A percentile compares a stretch with the other conserved stretches of the same genome.
Evolutionary conservation across 2,797 vertebrate species (phyloP).

Genomic region (Ficedula albicollis): DNA sequence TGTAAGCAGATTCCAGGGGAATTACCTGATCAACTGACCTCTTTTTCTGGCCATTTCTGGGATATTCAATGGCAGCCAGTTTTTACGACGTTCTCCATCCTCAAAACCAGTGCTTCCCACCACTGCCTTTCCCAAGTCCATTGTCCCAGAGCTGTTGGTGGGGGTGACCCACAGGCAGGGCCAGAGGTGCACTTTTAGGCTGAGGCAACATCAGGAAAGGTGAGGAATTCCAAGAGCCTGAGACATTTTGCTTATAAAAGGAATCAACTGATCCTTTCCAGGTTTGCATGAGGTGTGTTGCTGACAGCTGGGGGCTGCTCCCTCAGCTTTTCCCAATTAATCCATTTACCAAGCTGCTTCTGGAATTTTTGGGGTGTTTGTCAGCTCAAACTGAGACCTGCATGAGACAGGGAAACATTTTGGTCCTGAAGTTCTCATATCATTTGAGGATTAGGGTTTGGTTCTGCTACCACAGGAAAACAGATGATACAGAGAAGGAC

Average conservation of each 20-base stretch:
- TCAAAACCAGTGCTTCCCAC: background rate
- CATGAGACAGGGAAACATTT: background rate
- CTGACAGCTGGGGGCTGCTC: background rate
- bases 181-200: background rate
- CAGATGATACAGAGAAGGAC: background rate
- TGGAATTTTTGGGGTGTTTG: background rate
- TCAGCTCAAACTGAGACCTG: background rate
- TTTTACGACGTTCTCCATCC: background rate
- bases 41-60: background rate
- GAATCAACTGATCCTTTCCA: background rate
- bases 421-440: background rate
- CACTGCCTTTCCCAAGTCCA: background rate
- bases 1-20: background rate
- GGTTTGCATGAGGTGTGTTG: background rate
- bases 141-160: background rate
- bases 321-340: background rate
- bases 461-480: background rate
- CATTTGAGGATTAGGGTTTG: background rate
- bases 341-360: background rate
- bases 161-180: background rate
- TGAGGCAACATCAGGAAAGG: background rate
- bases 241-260: background rate
- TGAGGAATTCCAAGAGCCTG: background rate
- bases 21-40: background rate
- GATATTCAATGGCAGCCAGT: background rate